These are phyloP conservation scores for Salmo trutta DNA, from an alignment of 2,797 vertebrate species.

Conservation along the genomic window DNA sequence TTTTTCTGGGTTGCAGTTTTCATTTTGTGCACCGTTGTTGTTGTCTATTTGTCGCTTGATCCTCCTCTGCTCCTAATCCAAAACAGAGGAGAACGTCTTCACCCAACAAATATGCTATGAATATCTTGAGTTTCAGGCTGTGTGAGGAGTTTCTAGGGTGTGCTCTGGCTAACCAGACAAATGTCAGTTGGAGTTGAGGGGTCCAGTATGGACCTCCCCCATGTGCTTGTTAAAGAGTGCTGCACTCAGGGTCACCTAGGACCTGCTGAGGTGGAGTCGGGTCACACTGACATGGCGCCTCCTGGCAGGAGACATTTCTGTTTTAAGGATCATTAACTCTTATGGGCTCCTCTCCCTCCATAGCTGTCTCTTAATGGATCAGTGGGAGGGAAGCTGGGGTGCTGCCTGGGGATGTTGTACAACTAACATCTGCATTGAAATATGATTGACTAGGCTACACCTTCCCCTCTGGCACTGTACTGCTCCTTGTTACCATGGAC, in stretches of 20 bases:
- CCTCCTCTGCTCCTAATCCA: too few species aligned
- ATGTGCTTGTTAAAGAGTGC: conserved; percentile 2
- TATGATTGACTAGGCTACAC: neutral
- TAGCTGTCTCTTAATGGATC: conserved; percentile 42
- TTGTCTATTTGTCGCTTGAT: too few species aligned
- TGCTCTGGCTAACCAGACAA: too few species aligned
- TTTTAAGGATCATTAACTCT: conserved; percentile 69
- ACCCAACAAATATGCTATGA: too few species aligned
- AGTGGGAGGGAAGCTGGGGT: neutral
- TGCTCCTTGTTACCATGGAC: neutral
- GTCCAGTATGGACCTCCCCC: conserved; percentile 1
- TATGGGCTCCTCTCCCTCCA: conserved; percentile 44
- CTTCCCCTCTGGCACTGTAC: neutral
- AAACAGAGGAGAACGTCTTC: too few species aligned
- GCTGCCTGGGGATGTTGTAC: neutral
- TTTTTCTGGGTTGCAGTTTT: too few species aligned
- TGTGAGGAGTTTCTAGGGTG: too few species aligned
- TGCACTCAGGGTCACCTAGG: conserved; percentile 32
- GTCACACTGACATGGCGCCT: conserved; percentile 47
- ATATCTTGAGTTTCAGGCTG: too few species aligned
- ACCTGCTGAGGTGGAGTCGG: conserved; percentile 33
- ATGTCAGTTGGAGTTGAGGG: too few species aligned
- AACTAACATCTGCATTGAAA: neutral
- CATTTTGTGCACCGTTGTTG: too few species aligned
- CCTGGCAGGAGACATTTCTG: conserved; percentile 54